Evolutionary conservation across 2,888 invertebrate species (phyloP), one percentile per base, ranked within the genome.

Genomic region (Drosophila picticornis): DNA sequence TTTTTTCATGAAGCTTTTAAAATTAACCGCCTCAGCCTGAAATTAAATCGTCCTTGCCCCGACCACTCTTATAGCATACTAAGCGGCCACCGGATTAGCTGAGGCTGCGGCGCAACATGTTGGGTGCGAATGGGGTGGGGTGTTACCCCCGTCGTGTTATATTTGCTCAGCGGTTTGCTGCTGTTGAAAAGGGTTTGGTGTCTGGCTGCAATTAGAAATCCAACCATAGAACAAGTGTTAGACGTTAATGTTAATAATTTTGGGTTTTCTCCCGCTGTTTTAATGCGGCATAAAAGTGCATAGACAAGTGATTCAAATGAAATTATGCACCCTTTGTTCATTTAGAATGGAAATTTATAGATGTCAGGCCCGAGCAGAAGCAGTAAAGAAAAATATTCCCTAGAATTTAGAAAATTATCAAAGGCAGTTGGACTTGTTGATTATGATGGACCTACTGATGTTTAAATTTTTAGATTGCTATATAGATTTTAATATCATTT

Each of bases 261-360:
- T 66, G 62, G 59, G 55, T n/a, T 36, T 55, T 57, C 27, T 38
- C 57, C 55, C 63, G 43, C 50, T 61, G 63, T 57, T 58, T 60
- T 64, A 56, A 78, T 53, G 29, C 43, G 66, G 53, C 63, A 57
- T 56, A 25, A 43, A 50, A 50, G 63, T 43, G 69, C 72, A 83
- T 82, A 63, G 80, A 61, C 73, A 83, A 66, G 73, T 69, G 77
- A 80, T 83, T 83, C 53, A 61, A 75, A 69, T 83, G 65, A 60
- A 72, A 80, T 81, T 80, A 68, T 72, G 46, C 34, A 58, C 60
- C 67, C 67, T 72, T 64, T 68, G 56, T 55, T 68, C 62, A 82
- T 80, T 80, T 80, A n/a, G 71, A 77, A 80, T 83, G 72, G 58
- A 78, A 81, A 86, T 86, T 61, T 62, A 32, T 40, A 52, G 68